These are phyloP conservation scores for Pristionchus arcanus DNA, from an alignment of 2,888 invertebrate species.

Conservation along the genomic window DNA sequence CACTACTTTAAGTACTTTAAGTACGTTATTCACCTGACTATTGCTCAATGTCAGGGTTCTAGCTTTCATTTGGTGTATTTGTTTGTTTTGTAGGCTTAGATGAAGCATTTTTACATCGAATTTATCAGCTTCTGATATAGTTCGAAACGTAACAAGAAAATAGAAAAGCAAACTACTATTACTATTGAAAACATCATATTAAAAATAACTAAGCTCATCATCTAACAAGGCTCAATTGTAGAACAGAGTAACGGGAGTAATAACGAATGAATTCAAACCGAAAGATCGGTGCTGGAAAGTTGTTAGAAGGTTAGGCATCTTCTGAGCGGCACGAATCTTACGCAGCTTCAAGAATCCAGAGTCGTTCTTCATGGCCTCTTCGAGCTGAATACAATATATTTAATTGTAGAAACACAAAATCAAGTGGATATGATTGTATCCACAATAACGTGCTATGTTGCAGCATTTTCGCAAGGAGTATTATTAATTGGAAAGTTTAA, in stretches of 20 bases:
- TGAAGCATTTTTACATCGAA: conserved; percentile 9
- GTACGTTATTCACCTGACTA: background rate
- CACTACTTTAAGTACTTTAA: conserved; percentile 11
- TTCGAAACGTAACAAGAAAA: too few relatives aligned
- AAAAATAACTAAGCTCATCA: conserved; percentile 37
- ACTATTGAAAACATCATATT: conserved; percentile 3
- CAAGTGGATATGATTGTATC: background rate
- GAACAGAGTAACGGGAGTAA: conserved; percentile 33
- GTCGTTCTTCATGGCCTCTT: too few relatives aligned
- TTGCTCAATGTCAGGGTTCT: conserved; percentile 37
- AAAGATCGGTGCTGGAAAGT: background rate
- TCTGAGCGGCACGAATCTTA: too few relatives aligned
- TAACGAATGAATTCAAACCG: conserved; percentile 38
- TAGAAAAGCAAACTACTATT: too few relatives aligned
- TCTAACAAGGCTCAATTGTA: conserved; percentile 48
- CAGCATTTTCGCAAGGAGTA: background rate
- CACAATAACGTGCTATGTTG: too few relatives aligned
- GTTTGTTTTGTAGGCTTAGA: conserved; percentile 6
- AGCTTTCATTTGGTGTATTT: background rate
- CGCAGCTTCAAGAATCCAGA: too few relatives aligned
- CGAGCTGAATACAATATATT: too few relatives aligned
- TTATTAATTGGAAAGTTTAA: background rate
- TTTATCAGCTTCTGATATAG: conserved; percentile 1
- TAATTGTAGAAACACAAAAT: too few relatives aligned
- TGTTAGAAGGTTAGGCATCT: background rate